These are phyloP conservation scores for Notodonta dromedarius DNA, from an alignment of 2,888 invertebrate species.

Conservation along the genomic window DNA sequence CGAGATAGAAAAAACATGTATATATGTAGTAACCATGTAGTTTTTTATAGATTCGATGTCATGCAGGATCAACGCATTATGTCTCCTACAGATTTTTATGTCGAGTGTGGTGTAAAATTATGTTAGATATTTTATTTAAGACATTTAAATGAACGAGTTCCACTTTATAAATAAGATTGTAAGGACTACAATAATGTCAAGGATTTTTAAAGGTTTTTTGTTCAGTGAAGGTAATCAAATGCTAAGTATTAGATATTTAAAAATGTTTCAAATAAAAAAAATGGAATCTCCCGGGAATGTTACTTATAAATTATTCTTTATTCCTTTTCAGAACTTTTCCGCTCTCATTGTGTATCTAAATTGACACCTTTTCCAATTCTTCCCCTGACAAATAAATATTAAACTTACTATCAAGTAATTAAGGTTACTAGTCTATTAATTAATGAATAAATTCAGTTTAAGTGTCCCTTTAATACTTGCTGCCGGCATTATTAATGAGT, in stretches of 20 bases:
- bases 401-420: slow-evolving; percentile 31
- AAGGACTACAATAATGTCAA: not conserved
- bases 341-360: not conserved
- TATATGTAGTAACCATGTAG: no score
- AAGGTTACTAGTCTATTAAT: slow-evolving; percentile 40
- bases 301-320: slow-evolving; percentile 3
- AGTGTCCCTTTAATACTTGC: slow-evolving; percentile 47
- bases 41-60: no score
- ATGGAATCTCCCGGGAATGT: not conserved
- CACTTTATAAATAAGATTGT: not conserved
- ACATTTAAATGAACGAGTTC: no score
- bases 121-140: no score
- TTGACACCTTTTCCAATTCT: not conserved
- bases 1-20: no score
- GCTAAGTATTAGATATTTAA: not conserved
- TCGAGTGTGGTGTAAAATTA: no score
- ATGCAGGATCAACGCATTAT: no score
- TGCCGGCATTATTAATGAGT: slow-evolving; percentile 43
- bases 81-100: no score
- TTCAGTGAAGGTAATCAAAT: not conserved
- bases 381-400: slow-evolving; percentile 28
- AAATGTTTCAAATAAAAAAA: not conserved
- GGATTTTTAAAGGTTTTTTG: not conserved
- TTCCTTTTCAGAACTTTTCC: not conserved
- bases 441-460: slow-evolving; percentile 44